Conservation (phyloP, 2,797 vertebrate species). For the Lacerta agilis region DNA sequence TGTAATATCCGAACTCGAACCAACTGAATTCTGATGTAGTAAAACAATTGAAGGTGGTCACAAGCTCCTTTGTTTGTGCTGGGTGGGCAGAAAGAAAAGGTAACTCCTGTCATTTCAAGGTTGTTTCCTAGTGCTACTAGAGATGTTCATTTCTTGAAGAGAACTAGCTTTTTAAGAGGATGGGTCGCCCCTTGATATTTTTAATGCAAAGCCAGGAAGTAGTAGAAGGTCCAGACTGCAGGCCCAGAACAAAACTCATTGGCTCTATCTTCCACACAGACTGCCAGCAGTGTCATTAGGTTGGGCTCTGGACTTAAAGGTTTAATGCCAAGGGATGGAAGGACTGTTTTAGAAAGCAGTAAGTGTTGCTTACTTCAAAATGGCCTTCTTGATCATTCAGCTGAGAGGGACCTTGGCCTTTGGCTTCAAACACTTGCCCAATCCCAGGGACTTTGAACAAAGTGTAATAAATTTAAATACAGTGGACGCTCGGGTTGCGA, state of each 20-base stretch:
- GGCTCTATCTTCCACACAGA: not conserved
- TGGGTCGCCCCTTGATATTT: not conserved
- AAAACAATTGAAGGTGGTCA: not conserved
- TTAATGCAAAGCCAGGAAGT: accelerated
- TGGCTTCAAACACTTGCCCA: not conserved
- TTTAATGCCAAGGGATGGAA: too few species aligned
- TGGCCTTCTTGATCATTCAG: too few species aligned
- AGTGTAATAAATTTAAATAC: not conserved
- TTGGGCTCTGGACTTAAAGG: too few species aligned
- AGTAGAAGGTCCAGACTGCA: accelerated
- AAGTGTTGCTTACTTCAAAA: too few species aligned
- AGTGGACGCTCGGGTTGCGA: too few species aligned
- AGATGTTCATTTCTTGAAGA: slow-evolving; percentile 10
- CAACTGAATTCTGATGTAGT: not conserved
- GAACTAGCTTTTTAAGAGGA: not conserved
- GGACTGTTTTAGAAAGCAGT: too few species aligned
- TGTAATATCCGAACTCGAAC: not conserved
- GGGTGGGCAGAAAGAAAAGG: not conserved
- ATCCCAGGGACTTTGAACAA: not conserved
- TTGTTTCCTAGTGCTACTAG: not conserved
- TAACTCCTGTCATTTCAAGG: not conserved
- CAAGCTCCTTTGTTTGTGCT: accelerated
- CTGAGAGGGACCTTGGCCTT: too few species aligned
- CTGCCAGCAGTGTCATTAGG: too few species aligned
- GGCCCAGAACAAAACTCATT: not conserved